Conservation (phyloP, 2,888 invertebrate species). For the Drosophila niveifrons region DNA sequence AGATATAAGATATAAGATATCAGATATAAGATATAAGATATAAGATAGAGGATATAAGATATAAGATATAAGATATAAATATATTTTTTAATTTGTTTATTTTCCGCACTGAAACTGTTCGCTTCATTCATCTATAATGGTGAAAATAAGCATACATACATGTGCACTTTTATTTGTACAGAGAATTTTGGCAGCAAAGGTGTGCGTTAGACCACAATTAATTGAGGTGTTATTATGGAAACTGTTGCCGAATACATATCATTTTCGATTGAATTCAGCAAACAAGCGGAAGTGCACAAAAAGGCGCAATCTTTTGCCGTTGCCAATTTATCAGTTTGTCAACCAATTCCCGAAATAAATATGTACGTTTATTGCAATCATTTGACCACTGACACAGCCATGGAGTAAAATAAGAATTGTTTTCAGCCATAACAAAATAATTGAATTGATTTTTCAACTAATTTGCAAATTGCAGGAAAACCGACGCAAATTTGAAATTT, state of each 20-base stretch:
- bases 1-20: too few relatives aligned
- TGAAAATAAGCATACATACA: not conserved
- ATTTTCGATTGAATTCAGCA: constrained; percentile 14
- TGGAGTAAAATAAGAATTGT: constrained; percentile 5
- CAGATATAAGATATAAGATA: too few relatives aligned
- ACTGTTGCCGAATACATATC: constrained; percentile 8
- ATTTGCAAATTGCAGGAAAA: constrained; percentile 58
- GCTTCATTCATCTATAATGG: not conserved
- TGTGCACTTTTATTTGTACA: not conserved
- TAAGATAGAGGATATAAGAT: too few relatives aligned
- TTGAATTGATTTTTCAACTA: constrained; percentile 64
- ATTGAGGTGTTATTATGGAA: not conserved
- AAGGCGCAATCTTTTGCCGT: not conserved
- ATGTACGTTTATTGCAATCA: constrained; percentile 14
- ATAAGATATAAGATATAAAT: too few relatives aligned
- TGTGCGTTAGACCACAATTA: not conserved
- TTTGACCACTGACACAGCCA: constrained; percentile 23
- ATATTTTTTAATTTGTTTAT: too few relatives aligned
- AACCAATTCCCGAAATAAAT: constrained; percentile 19
- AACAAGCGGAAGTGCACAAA: not conserved
- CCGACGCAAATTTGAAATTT: constrained; percentile 36
- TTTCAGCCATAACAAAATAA: constrained; percentile 43
- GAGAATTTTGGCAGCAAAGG: not conserved
- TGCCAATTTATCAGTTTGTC: constrained; percentile 27
- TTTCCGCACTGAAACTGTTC: too few relatives aligned